Evolutionary conservation across 2,888 invertebrate genomes (phyloP).

Genomic region (Esperia sulphurella): DNA sequence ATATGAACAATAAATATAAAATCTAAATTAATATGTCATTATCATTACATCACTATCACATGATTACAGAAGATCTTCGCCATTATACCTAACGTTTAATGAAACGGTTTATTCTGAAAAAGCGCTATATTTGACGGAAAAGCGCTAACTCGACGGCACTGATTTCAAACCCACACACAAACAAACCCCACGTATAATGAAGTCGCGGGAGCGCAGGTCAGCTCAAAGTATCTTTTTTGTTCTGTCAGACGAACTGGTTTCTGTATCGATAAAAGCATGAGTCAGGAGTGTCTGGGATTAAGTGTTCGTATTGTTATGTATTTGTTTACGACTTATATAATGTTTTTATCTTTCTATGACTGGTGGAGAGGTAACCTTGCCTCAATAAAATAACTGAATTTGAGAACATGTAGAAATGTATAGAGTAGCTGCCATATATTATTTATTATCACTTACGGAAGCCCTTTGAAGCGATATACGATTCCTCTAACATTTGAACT

Average conservation of each 20-base stretch:
- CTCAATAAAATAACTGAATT: too few relatives aligned
- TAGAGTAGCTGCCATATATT: too few relatives aligned
- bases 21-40: too few relatives aligned
- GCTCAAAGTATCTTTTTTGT: conserved; percentile 56
- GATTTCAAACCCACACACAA: not conserved
- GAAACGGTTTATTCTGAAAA: too few relatives aligned
- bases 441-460: not conserved
- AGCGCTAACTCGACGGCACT: too few relatives aligned
- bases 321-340: conserved; percentile 10
- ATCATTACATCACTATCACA: too few relatives aligned
- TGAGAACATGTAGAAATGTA: too few relatives aligned
- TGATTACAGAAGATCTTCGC: too few relatives aligned
- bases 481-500: not conserved
- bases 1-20: too few relatives aligned
- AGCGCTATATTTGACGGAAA: too few relatives aligned
- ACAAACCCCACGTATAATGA: not conserved
- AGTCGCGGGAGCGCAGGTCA: conserved; percentile 63
- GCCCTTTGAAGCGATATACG: not conserved
- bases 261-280: conserved; percentile 62
- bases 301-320: conserved; percentile 20
- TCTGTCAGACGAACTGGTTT: conserved; percentile 64
- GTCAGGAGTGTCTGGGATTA: conserved; percentile 45
- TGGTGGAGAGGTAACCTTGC: too few relatives aligned
- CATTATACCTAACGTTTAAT: too few relatives aligned
- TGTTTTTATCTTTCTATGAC: not conserved